Evolutionary conservation across 35 echinoderm and acorn worm species (phyloP), one percentile per base, ranked within the genome.

Genomic region (Holothuria glaberrima): DNA sequence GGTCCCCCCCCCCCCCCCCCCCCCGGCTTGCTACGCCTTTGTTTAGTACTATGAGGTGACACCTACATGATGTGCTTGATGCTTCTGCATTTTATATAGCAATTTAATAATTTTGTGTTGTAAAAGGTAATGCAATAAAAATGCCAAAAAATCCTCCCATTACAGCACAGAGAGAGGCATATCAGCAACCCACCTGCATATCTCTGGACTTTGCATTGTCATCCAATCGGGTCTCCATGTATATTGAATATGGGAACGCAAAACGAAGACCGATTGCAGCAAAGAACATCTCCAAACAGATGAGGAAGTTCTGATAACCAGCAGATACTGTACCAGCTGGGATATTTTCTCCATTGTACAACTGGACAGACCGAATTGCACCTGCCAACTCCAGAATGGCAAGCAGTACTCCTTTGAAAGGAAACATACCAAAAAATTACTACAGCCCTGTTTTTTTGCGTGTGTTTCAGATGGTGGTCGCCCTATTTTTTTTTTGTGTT

Each of bases 251-350:
- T 3, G 95, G 92, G 90, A 98, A 98, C 34, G 95, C 95, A 68
- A 87, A 94, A 10, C 91, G 95, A 21, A 98, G 88, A 4, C 92
- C 95, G 68, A 98, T 92, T 31, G 95, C 95, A 31, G 93, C 93
- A 86, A 98, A 98, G 80, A 98, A 98, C 95, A 98, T 98, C 82
- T 98, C 95, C 48, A 98, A 92, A 41, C 95, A 98, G 62, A 98
- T 90, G 30, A 98, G 90, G 90, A 98, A 98, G 80, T 98, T 98
- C 90, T 98, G 95, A 54, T 94, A 98, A 17, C 95, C 95, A 19
- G 95, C 95, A n/a, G 95, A 98, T 19, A 98, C 95, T 9, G 93
- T 92, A 62, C 95, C 91, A 21, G 94, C 90, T 76, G 69, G 41
- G 16, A 95, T 91, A 3, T 48, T 63, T 21, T 56, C 86, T 30